These are phyloP conservation scores for Seira ritae DNA, from an alignment of 2,888 invertebrate species.

Conservation along the genomic window DNA sequence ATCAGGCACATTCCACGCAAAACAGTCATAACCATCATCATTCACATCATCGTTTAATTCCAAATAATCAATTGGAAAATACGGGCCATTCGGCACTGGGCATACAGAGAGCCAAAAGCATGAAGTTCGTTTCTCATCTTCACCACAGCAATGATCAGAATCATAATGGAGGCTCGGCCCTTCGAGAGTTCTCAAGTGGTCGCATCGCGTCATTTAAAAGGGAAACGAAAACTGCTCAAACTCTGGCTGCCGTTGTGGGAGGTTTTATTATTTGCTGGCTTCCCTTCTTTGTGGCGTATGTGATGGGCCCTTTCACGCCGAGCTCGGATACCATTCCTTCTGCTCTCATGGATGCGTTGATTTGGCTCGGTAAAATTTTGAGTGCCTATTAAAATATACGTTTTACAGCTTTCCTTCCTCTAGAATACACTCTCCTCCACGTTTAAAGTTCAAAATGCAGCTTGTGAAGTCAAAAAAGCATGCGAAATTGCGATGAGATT, in stretches of 20 bases:
- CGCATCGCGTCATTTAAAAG: constrained; percentile 78
- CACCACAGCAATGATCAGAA: constrained; percentile 64
- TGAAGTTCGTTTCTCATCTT: constrained; percentile 59
- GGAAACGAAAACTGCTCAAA: constrained; percentile 92
- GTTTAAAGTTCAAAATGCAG: background rate
- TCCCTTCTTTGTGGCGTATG: constrained; percentile 89
- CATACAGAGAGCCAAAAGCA: constrained; percentile 61
- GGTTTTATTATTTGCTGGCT: constrained; percentile 93
- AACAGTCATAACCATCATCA: constrained; percentile 34
- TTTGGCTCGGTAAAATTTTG: constrained; percentile 83
- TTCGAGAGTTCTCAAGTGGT: constrained; percentile 71
- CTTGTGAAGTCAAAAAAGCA: background rate
- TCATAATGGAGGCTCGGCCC: constrained; percentile 63
- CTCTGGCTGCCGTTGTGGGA: constrained; percentile 90
- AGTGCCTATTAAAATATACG: no score
- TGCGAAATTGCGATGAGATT: no score
- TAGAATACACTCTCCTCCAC: background rate
- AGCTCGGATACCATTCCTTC: constrained; percentile 76
- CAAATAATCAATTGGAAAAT: constrained; percentile 45
- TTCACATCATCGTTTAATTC: constrained; percentile 34
- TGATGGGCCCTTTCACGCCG: constrained; percentile 87
- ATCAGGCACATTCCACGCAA: constrained; percentile 49
- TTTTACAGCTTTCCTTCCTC: background rate
- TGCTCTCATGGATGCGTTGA: constrained; percentile 84
- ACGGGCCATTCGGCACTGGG: constrained; percentile 22